Conservation (phyloP, 2,113 vertebrate species). For the Scatophagus argus region DNA sequence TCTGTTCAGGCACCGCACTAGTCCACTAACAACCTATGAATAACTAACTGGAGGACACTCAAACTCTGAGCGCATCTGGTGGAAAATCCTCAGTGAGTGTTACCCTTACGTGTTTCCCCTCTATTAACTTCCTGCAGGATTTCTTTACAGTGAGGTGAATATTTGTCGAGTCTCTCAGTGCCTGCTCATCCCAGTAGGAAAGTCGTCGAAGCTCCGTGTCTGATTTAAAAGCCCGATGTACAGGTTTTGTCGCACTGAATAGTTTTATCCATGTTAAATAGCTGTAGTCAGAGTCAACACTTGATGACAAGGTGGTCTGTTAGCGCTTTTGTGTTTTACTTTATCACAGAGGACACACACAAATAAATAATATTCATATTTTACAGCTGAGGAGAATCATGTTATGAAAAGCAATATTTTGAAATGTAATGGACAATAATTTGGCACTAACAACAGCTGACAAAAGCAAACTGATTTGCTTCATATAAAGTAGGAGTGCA, state of each 20-base stretch:
- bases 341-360: not conserved
- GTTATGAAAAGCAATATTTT: not conserved
- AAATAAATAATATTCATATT: not conserved
- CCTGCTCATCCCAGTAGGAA: not conserved
- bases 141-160: slow-evolving; percentile 31
- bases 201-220: not conserved
- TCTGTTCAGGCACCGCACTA: slow-evolving; percentile 16
- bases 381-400: not conserved
- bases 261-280: slow-evolving; percentile 1
- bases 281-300: not conserved
- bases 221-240: slow-evolving; percentile 7
- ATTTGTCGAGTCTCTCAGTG: slow-evolving; percentile 15
- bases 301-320: not conserved
- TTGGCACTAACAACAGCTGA: no score
- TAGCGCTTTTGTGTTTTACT: not conserved
- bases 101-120: slow-evolving; percentile 40
- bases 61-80: slow-evolving; percentile 40
- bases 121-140: slow-evolving; percentile 26
- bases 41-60: slow-evolving; percentile 63
- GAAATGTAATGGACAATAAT: no score
- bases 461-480: not conserved
- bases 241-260: not conserved
- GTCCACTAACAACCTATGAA: slow-evolving; percentile 60
- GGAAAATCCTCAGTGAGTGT: slow-evolving; percentile 28
- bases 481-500: not conserved